Conservation (phyloP, 2,888 invertebrate genomes). For the Parnassius mnemosyne region DNA sequence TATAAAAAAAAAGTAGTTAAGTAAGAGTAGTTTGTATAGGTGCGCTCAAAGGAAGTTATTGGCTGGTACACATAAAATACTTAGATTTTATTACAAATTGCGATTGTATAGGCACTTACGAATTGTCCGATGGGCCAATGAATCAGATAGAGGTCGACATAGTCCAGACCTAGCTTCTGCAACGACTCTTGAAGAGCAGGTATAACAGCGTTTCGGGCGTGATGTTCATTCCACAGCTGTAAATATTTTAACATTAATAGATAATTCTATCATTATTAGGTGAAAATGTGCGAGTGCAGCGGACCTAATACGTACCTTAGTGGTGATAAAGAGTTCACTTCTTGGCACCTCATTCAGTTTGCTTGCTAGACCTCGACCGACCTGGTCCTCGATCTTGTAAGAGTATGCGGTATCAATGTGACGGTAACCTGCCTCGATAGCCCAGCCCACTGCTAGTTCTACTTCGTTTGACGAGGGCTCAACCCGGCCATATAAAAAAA, state of each 20-base stretch:
- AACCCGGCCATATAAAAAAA: slow-evolving; percentile 40
- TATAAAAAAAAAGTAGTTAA: too few species aligned
- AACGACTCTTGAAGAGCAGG: slow-evolving; percentile 78
- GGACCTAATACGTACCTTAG: slow-evolving; percentile 57
- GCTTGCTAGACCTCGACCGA: slow-evolving; percentile 69
- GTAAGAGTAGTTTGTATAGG: too few species aligned
- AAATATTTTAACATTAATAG: background rate
- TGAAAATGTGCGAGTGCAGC: background rate
- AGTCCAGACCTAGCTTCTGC: slow-evolving; percentile 45
- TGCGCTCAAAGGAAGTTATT: too few species aligned
- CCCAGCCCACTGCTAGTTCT: slow-evolving; percentile 70
- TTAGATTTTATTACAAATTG: too few species aligned
- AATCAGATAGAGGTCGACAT: slow-evolving; percentile 83
- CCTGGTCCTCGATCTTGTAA: slow-evolving; percentile 78
- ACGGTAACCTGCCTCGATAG: slow-evolving; percentile 81
- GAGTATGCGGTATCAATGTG: slow-evolving; percentile 83
- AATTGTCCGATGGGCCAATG: slow-evolving; percentile 86
- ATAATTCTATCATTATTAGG: background rate
- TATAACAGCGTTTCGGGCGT: slow-evolving; percentile 73
- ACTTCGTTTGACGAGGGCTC: slow-evolving; percentile 48
- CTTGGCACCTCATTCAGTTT: slow-evolving; percentile 66
- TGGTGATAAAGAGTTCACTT: slow-evolving; percentile 79
- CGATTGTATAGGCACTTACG: slow-evolving; percentile 23
- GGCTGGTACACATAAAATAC: too few species aligned
- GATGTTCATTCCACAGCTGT: slow-evolving; percentile 60